phyloP scores from a whole-genome alignment of 2,113 vertebrate species.

The Ciconia maguari region DNA sequence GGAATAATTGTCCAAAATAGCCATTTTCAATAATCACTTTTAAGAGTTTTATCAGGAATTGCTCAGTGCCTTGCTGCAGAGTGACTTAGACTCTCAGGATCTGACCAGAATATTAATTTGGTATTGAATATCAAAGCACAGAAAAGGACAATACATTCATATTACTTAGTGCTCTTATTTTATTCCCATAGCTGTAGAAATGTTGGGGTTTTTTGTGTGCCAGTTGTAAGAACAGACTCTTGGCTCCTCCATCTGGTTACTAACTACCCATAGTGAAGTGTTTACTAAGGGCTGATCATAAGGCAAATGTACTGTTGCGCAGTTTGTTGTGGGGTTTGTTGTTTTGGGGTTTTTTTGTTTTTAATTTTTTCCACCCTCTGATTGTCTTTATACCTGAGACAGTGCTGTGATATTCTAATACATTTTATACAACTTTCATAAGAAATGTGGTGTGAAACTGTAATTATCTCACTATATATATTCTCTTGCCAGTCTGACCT shows the following conservation, averaged over 20 bases:
- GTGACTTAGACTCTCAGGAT: not conserved
- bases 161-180: not conserved
- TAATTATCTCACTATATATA: not conserved
- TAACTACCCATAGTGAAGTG: not conserved
- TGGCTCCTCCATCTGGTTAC: conserved; percentile 64
- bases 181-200: not conserved
- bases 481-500: not conserved
- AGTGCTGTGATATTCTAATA: not conserved
- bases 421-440: not conserved
- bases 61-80: not conserved
- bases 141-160: not conserved
- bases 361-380: not conserved
- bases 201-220: rapidly evolving
- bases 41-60: not conserved
- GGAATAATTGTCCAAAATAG: not conserved
- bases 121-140: not conserved
- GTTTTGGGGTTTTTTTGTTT: not conserved
- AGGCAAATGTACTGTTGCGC: not conserved
- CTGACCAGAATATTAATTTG: conserved; percentile 32
- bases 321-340: not conserved
- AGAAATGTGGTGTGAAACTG: not conserved
- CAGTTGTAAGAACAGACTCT: conserved; percentile 28
- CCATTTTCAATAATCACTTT: not conserved
- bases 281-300: not conserved
- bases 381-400: not conserved